Conservation (phyloP, 2,113 vertebrate genomes). For the Eclectus roratus region DNA sequence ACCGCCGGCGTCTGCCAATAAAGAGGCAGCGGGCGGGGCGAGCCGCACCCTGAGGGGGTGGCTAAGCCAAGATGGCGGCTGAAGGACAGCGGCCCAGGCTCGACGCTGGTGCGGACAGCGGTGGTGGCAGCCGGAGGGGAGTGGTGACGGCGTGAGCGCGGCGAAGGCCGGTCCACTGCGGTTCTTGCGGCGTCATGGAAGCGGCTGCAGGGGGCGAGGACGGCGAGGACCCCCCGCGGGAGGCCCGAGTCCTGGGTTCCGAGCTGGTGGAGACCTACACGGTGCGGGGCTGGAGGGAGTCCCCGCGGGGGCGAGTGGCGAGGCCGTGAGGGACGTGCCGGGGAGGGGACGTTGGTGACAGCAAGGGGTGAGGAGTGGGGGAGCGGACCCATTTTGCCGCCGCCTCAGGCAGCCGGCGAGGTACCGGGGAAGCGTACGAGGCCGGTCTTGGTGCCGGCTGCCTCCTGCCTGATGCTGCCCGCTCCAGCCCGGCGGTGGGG, state of each 20-base stretch:
- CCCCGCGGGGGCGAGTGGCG: not conserved
- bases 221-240: slow-evolving; percentile 79
- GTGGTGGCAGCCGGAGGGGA: not conserved
- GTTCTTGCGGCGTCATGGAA: slow-evolving; percentile 76
- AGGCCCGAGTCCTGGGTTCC: slow-evolving; percentile 84
- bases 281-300: slow-evolving; percentile 38
- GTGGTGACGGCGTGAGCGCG: not conserved
- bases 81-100: accelerated
- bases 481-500: not conserved
- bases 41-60: not conserved
- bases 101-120: not conserved
- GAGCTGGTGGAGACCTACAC: slow-evolving; percentile 95
- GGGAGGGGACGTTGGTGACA: not conserved
- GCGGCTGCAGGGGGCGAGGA: slow-evolving; percentile 63
- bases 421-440: not conserved
- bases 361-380: not conserved
- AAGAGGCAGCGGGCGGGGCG: not conserved
- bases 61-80: slow-evolving; percentile 8
- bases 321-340: not conserved
- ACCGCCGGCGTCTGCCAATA: not conserved
- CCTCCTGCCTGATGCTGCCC: not conserved
- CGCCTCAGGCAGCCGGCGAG: not conserved
- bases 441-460: not conserved
- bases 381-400: not conserved
- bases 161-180: not conserved